These are phyloP conservation scores for Xenotilapia caudafasciata DNA, from an alignment of 2,113 vertebrate species.

Conservation along the genomic window DNA sequence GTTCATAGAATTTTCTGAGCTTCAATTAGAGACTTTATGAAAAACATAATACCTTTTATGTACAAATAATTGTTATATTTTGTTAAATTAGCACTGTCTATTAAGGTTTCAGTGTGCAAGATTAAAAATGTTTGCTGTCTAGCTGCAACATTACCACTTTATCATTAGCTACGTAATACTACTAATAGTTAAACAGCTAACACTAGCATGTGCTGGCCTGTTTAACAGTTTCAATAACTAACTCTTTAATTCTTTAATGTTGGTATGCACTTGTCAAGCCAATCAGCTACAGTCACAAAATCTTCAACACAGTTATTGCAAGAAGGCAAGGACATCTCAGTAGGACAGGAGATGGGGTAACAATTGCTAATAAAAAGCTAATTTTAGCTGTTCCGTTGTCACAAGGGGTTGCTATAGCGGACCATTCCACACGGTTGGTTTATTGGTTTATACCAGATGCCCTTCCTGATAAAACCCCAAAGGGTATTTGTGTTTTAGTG, in stretches of 20 bases:
- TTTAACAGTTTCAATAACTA: neutral
- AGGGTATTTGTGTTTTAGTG: neutral
- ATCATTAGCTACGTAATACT: neutral
- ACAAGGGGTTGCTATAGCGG: rapidly evolving
- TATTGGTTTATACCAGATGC: neutral
- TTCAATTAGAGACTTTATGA: neutral
- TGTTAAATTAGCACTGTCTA: neutral
- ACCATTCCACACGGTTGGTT: neutral
- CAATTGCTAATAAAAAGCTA: neutral
- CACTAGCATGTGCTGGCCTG: neutral
- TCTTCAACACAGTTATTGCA: neutral
- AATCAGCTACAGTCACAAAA: neutral
- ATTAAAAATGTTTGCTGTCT: neutral
- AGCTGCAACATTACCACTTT: neutral
- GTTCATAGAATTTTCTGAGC: neutral
- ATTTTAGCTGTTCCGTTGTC: neutral
- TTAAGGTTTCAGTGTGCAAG: neutral
- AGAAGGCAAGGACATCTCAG: neutral
- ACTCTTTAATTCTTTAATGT: neutral
- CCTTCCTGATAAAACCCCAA: neutral
- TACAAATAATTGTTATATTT: neutral
- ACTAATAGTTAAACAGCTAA: neutral
- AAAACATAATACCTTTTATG: neutral
- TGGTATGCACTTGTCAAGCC: neutral
- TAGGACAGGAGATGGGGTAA: neutral